These are phyloP conservation scores for Psilanteris sp. DNA, from an alignment of 1,140 invertebrate genomes.

Conservation along the genomic window DNA sequence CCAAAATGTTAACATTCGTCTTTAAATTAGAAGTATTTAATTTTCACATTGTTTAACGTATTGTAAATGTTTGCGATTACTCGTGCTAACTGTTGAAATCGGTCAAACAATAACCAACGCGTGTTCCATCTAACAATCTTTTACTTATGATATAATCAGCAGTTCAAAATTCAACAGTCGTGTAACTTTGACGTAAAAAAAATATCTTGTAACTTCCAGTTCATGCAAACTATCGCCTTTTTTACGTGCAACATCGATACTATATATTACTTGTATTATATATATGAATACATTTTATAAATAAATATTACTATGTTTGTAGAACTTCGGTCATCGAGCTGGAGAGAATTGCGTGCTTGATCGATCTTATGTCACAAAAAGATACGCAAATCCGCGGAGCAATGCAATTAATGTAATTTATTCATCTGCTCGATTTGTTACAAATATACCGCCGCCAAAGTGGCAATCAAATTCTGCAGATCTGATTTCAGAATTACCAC, in stretches of 20 bases:
- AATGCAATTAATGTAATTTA: too few species aligned
- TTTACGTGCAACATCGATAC: constrained; percentile 39
- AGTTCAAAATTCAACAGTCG: constrained; percentile 49
- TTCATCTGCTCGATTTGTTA: too few species aligned
- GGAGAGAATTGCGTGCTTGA: constrained; percentile 5
- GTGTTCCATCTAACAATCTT: constrained; percentile 26
- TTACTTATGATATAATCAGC: constrained; percentile 52
- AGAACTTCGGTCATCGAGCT: constrained; percentile 17
- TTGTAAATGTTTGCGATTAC: too few species aligned
- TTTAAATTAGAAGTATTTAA: too few species aligned
- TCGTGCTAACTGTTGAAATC: too few species aligned
- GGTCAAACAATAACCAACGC: constrained; percentile 19
- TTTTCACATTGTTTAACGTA: too few species aligned
- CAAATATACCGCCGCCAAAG: too few species aligned
- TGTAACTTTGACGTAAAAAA: constrained; percentile 56
- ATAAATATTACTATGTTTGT: constrained; percentile 27
- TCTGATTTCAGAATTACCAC: too few species aligned
- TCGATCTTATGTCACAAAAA: too few species aligned
- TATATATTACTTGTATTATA: constrained; percentile 38
- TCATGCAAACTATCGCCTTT: constrained; percentile 28
- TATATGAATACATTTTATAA: constrained; percentile 32
- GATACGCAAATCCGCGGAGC: too few species aligned
- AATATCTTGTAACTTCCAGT: constrained; percentile 43
- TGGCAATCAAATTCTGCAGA: too few species aligned
- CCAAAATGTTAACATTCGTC: too few species aligned